Evolutionary conservation across 2,113 vertebrate genomes (phyloP), one percentile per base, ranked within the genome.

Genomic region (Phocoena phocoena): DNA sequence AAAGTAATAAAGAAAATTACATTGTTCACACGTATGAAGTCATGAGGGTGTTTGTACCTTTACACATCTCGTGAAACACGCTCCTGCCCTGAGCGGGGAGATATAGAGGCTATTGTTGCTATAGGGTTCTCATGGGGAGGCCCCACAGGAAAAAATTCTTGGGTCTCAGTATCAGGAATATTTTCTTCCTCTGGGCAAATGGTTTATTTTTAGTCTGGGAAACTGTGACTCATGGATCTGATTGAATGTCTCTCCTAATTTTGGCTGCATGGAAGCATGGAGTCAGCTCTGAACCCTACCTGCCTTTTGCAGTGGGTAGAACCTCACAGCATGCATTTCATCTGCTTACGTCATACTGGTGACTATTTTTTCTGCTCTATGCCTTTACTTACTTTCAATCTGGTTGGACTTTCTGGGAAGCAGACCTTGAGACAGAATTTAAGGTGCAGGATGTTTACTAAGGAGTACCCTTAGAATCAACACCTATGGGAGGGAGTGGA

Each of bases 121-220:
- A 4, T 14, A 55, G 23, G 41, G 44, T 44, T 90, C 18, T 82
- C 38, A 90, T 74, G 60, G 38, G 73, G 47, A 62, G 41, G 28
- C 38, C 17, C 28, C 62, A 25, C 8, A 62, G 60, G 50, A 36
- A 88, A 50, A 67, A 9, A 13, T 41, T 76, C 36, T 41, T 41
- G 28, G 28, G 76, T 76, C 41, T 88, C 41, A 62, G 6, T 31
- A 12, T 38, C 62, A 41, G 31, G 44, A 77, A n/a, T 38, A 79
- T 82, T 87, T 90, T 71, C 60, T 97, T 91, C 25, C 76, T 91
- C 68, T 91, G 41, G 53, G 26, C 20, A 91, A 70, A 81, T 77
- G 73, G 14, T 9, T 90, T 97, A 36, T 77, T 91, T 90, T 82
- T 83, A 76, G n/a, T 44, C 81, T 81, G 41, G 60, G 60, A 87